Evolutionary conservation across 2,113 vertebrate genomes (phyloP).

Genomic region (Microtus richardsoni): DNA sequence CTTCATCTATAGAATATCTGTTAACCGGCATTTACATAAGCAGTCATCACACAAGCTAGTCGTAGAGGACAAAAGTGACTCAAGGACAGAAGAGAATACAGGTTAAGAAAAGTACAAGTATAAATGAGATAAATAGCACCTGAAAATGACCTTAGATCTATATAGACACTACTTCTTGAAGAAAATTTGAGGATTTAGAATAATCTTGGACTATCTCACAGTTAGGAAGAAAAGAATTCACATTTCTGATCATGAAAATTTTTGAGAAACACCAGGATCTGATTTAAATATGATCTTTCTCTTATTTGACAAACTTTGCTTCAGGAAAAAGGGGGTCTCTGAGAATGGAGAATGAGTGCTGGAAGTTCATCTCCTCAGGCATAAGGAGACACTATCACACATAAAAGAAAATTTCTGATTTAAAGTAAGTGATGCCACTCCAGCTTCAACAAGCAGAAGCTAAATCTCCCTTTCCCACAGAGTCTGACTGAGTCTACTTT

Average conservation of each 20-base stretch:
- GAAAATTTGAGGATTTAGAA: constrained; percentile 15
- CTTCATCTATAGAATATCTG: background rate
- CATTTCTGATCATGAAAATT: constrained; percentile 44
- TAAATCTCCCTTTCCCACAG: background rate
- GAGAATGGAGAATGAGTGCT: background rate
- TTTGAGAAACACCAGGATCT: constrained; percentile 9
- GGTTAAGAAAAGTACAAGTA: constrained; percentile 56
- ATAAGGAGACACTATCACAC: constrained; percentile 20
- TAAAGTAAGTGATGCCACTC: constrained; percentile 43
- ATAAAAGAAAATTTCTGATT: constrained; percentile 8
- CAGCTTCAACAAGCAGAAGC: constrained; percentile 27
- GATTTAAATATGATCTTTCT: constrained; percentile 1
- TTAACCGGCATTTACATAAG: background rate
- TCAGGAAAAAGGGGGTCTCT: constrained; percentile 12
- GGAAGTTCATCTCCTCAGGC: background rate
- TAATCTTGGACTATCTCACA: constrained; percentile 1
- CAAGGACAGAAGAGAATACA: background rate
- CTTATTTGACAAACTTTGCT: constrained; percentile 36
- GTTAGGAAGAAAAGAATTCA: constrained; percentile 43
- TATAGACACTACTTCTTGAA: background rate
- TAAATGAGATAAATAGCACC: background rate
- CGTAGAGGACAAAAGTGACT: background rate
- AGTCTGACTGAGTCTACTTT: background rate
- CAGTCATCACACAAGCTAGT: background rate
- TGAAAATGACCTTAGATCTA: background rate